Conservation (phyloP, 2,888 invertebrate genomes). For the Harmothoe impar region DNA sequence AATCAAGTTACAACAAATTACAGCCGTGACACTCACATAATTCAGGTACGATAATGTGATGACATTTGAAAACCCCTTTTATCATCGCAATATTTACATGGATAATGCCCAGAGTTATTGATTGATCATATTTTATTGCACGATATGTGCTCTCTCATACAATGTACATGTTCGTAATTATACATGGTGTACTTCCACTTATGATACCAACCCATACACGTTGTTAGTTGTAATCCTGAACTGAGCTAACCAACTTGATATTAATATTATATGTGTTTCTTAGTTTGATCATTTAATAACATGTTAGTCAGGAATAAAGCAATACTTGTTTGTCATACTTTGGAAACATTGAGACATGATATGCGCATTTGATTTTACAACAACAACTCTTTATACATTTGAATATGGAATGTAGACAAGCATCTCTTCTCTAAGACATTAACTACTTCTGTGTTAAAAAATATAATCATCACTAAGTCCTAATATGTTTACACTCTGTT, state of each 20-base stretch:
- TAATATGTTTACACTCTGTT: not conserved
- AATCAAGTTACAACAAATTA: constrained; percentile 33
- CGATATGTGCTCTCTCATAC: too few species aligned
- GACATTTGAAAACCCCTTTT: too few species aligned
- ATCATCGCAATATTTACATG: too few species aligned
- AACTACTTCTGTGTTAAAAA: not conserved
- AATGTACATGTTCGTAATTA: too few species aligned
- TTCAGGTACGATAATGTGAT: not conserved
- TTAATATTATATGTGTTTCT: not conserved
- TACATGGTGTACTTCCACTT: not conserved
- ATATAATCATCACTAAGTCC: constrained; percentile 7
- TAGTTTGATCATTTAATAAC: not conserved
- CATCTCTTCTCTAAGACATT: not conserved
- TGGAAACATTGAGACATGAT: too few species aligned
- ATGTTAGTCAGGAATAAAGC: too few species aligned
- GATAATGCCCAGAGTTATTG: too few species aligned
- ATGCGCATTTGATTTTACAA: constrained; percentile 1
- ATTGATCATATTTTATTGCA: too few species aligned
- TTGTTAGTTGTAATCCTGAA: too few species aligned
- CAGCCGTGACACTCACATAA: not conserved
- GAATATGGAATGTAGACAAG: constrained; percentile 48
- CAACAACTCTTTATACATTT: not conserved
- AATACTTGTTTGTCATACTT: too few species aligned
- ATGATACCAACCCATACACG: not conserved
- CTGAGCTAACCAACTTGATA: too few species aligned